These are phyloP conservation scores for Protonemura montana DNA, from an alignment of 2,888 invertebrate genomes.

Conservation along the genomic window DNA sequence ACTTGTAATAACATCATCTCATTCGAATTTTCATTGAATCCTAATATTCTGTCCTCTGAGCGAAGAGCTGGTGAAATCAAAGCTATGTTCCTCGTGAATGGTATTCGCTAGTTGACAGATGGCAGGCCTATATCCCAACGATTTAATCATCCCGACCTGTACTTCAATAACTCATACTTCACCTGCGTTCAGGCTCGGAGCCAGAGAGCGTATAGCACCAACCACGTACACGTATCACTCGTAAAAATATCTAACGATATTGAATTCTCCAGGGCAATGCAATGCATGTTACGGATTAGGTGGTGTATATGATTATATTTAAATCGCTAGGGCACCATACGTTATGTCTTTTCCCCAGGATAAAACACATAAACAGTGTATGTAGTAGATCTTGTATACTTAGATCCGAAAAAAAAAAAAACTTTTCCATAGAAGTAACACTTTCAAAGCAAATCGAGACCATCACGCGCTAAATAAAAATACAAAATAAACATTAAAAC, in stretches of 20 bases:
- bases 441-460: background rate
- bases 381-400: background rate
- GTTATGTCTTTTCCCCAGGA: background rate
- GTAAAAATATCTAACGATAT: background rate
- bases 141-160: background rate
- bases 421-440: background rate
- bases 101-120: background rate
- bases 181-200: background rate
- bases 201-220: background rate
- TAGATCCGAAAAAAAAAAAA: background rate
- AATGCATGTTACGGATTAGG: background rate
- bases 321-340: constrained; percentile 21
- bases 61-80: background rate
- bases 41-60: background rate
- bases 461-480: background rate
- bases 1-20: background rate
- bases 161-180: background rate
- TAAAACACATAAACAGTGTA: background rate
- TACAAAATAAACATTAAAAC: background rate
- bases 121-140: background rate
- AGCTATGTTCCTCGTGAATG: background rate
- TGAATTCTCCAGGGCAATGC: background rate
- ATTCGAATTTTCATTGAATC: background rate
- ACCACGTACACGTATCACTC: background rate
- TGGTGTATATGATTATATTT: constrained; percentile 27